Evolutionary conservation across 2,113 vertebrate genomes (phyloP).

Genomic region (Sus scrofa): DNA sequence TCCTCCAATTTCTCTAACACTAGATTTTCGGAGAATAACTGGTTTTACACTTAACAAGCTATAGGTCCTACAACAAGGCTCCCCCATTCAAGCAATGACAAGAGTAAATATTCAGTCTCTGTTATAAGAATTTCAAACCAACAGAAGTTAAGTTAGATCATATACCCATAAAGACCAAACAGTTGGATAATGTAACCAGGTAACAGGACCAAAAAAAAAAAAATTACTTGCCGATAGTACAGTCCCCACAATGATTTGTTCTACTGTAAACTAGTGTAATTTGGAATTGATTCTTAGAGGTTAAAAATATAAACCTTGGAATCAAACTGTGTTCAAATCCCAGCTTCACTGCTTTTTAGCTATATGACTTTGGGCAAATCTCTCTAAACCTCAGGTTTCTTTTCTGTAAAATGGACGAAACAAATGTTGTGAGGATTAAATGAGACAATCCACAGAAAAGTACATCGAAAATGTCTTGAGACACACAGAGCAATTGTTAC

Average conservation of each 20-base stretch:
- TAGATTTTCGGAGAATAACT: background rate
- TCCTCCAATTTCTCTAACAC: background rate
- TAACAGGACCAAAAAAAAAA: background rate
- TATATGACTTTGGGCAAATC: background rate
- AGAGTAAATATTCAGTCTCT: conserved; percentile 5
- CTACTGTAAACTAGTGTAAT: background rate
- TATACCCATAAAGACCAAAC: conserved; percentile 21
- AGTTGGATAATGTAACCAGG: background rate
- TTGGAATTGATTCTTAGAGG: background rate
- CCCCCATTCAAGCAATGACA: background rate
- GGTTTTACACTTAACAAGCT: background rate
- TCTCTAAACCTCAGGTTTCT: conserved; percentile 14
- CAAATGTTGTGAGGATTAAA: background rate
- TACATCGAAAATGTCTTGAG: background rate
- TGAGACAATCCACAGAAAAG: background rate
- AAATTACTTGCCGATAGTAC: background rate
- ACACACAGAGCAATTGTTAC: background rate
- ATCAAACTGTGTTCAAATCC: conserved; percentile 7
- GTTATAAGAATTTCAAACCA: conserved; percentile 38
- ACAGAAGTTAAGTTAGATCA: conserved; percentile 19
- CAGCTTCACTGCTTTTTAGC: background rate
- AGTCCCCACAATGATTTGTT: background rate
- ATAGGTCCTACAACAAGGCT: background rate
- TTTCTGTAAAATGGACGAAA: conserved; percentile 53
- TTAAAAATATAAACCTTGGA: background rate